These are phyloP conservation scores for Drosophila kohkoa DNA, from an alignment of 1,140 invertebrate species.

Conservation along the genomic window DNA sequence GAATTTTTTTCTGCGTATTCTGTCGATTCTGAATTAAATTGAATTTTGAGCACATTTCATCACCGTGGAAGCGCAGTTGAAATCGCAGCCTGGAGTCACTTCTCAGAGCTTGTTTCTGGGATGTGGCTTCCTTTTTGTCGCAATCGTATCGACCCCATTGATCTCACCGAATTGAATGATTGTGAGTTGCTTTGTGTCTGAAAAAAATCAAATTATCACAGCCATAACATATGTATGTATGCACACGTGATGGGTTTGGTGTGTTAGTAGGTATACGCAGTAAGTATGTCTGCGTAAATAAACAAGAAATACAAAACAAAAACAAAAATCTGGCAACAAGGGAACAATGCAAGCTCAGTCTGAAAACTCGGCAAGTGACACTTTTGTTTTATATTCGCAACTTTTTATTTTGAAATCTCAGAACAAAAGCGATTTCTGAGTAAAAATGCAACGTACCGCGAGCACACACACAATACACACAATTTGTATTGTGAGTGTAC, in stretches of 20 bases:
- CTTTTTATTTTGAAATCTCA: conserved; percentile 72
- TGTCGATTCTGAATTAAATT: conserved; percentile 21
- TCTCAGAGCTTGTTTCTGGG: conserved; percentile 7
- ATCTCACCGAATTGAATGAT: conserved; percentile 83
- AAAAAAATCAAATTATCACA: conserved; percentile 49
- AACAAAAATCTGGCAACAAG: conserved; percentile 31
- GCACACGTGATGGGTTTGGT: neutral
- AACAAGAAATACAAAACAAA: conserved; percentile 5
- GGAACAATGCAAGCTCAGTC: conserved; percentile 73
- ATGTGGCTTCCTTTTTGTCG: conserved; percentile 65
- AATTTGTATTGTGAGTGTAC: conserved; percentile 42
- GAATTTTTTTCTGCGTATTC: conserved; percentile 37
- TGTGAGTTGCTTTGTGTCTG: conserved; percentile 53
- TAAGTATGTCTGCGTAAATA: conserved; percentile 1
- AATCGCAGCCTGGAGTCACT: neutral
- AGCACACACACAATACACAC: conserved; percentile 31
- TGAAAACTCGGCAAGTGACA: conserved; percentile 65
- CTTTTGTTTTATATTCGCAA: conserved; percentile 82
- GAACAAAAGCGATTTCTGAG: conserved; percentile 75
- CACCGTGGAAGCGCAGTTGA: conserved; percentile 25
- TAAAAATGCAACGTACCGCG: conserved; percentile 59
- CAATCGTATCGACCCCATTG: conserved; percentile 77
- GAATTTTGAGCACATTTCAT: conserved; percentile 76
- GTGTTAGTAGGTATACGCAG: neutral
- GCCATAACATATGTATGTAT: conserved; percentile 12